Conservation (phyloP, 2,888 invertebrate species). For the Urechis unicinctus region DNA sequence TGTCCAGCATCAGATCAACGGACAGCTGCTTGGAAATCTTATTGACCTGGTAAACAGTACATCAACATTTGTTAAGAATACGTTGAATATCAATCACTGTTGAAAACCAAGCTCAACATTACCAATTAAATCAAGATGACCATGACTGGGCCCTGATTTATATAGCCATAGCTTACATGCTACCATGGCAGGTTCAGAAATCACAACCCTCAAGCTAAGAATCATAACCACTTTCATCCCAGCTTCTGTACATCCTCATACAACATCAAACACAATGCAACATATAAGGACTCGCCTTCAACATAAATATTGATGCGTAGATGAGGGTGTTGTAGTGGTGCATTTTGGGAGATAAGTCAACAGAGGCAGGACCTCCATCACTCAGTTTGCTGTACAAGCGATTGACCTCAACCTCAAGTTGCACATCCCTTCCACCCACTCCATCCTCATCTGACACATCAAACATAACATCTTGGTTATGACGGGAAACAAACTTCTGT, state of each 20-base stretch:
- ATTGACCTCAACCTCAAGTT: conserved; percentile 10
- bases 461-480: neutral
- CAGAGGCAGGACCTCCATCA: conserved; percentile 1
- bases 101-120: no score
- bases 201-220: no score
- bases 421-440: neutral
- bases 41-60: conserved; percentile 26
- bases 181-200: no score
- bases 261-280: no score
- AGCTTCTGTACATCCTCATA: no score
- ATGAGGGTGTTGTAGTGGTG: conserved; percentile 40
- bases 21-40: conserved; percentile 29
- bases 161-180: no score
- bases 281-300: conserved; percentile 34
- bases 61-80: neutral
- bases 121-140: no score
- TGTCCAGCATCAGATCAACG: conserved; percentile 34
- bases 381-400: conserved; percentile 10
- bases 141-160: no score
- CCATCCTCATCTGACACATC: neutral
- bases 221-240: no score
- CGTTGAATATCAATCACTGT: neutral
- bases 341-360: conserved; percentile 27
- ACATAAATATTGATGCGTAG: conserved; percentile 32
- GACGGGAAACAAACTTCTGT: neutral